phyloP scores from a whole-genome alignment of 2,888 invertebrate species.

The Lacanobia oleracea region DNA sequence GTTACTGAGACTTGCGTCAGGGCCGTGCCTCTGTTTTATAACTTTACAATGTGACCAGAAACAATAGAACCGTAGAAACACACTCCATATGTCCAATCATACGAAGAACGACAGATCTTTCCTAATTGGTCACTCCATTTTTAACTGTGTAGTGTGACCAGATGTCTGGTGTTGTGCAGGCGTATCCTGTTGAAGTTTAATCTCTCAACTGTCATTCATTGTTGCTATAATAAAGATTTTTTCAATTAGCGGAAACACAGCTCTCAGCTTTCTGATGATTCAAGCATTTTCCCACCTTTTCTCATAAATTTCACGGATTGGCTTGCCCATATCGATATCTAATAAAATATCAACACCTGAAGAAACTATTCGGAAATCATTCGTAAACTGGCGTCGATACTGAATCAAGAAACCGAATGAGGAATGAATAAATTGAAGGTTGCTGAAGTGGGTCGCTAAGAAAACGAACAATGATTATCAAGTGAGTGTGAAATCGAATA shows the following conservation, averaged over 20 bases:
- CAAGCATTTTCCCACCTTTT: background rate
- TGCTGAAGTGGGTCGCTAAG: constrained; percentile 70
- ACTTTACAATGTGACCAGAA: constrained; percentile 46
- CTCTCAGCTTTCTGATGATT: background rate
- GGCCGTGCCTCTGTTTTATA: constrained; percentile 78
- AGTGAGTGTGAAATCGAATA: constrained; percentile 51
- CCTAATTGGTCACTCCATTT: constrained; percentile 35
- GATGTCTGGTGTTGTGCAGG: constrained; percentile 50
- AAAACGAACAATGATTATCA: constrained; percentile 64
- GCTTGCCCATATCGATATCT: background rate
- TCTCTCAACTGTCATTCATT: constrained; percentile 26
- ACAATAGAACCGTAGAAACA: constrained; percentile 25
- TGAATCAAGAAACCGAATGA: constrained; percentile 23
- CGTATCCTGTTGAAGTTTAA: constrained; percentile 41
- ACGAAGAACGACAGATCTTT: constrained; percentile 30
- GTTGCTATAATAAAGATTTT: constrained; percentile 11
- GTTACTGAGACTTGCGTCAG: constrained; percentile 74
- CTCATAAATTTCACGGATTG: background rate
- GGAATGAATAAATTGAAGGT: constrained; percentile 34
- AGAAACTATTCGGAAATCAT: constrained; percentile 5
- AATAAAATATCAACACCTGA: background rate
- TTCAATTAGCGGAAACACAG: background rate
- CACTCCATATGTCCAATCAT: background rate
- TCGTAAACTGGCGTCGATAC: constrained; percentile 4
- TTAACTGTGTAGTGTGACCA: constrained; percentile 42